Evolutionary conservation across 2,888 invertebrate species (phyloP), one percentile per base, ranked within the genome.

Genomic region (Hypomecis punctinalis): DNA sequence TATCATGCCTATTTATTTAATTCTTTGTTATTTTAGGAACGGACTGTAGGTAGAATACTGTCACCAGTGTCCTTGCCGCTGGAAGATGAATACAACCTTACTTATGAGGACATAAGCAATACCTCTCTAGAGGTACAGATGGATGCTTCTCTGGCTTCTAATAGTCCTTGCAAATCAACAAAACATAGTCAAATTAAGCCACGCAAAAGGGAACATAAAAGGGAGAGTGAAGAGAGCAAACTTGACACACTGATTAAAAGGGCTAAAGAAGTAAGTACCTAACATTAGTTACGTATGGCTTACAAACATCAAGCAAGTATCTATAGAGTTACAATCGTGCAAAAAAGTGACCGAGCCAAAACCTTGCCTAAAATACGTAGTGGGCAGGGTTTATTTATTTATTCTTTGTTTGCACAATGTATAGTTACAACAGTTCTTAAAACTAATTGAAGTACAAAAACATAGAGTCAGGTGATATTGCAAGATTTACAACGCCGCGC

Each of bases 221-320:
- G 39, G 3, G 8, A 61, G 9, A 2, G 33, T 0, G 35, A 13
- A 6, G 68, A 68, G 46, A 74, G 74, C 39, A 77, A 82, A 60
- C 65, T 84, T 53, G 84, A 85, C 37, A 77, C 66, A 7, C 72
- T 84, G 1, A 82, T 85, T 7, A 77, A 72, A 61, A 74, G 76
- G 48, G 76, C 83, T 1, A 82, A 76, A 74, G 76, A 79, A 65
- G 85, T 83, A 73, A 71, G 67, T 68, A 23, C 23, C 23, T 23
- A 23, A 23, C 23, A 23, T 23, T 2, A 23, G 23, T 23, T 23
- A n/a, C n/a, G n/a, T n/a, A 23, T 23, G 23, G 23, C 23, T 23
- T 23, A n/a, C n/a, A n/a, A n/a, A n/a, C n/a, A n/a, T n/a, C n/a
- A n/a, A n/a, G n/a, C n/a, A n/a, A n/a, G n/a, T n/a, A n/a, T n/a